Evolutionary conservation across 2,888 invertebrate genomes (phyloP), one percentile per base, ranked within the genome.

Genomic region (Meiosimyza platycephala): DNA sequence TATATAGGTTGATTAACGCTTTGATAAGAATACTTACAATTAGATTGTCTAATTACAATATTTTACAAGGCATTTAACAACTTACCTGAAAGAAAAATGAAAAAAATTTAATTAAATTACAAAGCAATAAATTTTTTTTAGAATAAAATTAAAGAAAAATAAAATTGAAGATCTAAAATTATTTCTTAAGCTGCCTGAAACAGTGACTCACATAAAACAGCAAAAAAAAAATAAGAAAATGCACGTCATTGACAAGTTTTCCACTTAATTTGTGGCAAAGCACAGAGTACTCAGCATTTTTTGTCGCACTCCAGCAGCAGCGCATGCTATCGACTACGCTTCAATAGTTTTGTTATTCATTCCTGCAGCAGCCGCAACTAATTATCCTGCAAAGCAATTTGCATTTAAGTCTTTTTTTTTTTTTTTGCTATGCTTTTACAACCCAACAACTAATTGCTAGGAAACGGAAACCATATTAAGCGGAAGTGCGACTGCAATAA

Each of bases 381-480:
- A 67, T 67, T 67, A 67, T 67, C 65, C 16, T 57, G 55, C n/a
- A 22, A 15, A 67, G 57, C 48, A 22, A 67, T 67, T 67, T 67
- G 67, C 67, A 67, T 55, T 57, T 18, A 40, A 40, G 63, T 63
- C 33, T n/a, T 40, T 22, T 2, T 40, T 40, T 22, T 2, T 40
- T 40, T 40, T 28, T 28, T 1, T 59, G 28, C 57, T 16, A 59
- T 50, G 11, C 50, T 51, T 47, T 13, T 33, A n/a, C 60, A 40
- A 33, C 40, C 60, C n/a, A 13, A 40, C 60, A 65, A 51, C 65
- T 67, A 67, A 67, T 67, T 67, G 67, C 67, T 40, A 55, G 83
- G 82, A 80, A 82, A 79, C 82, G 83, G 82, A 83, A 81, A 82
- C 81, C 82, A 79, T 82, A 80, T 83, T 81, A 82, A 82, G 83